Conservation (phyloP, 1,140 invertebrate species). For the Platorchestia sp. region DNA sequence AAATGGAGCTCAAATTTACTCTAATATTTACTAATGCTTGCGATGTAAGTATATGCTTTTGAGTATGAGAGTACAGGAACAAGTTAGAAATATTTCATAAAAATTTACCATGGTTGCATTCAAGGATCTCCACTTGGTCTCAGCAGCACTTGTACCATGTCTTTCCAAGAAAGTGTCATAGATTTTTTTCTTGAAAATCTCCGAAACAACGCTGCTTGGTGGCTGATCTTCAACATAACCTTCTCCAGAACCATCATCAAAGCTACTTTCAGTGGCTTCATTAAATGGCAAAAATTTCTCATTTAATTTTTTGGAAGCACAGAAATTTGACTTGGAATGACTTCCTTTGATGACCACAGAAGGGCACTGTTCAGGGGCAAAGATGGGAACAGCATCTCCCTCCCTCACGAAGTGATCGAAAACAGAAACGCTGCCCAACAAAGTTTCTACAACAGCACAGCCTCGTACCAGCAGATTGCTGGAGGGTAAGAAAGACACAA, state of each 20-base stretch:
- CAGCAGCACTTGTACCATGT: neutral
- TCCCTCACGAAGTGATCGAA: neutral
- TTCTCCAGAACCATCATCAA: neutral
- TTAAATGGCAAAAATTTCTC: neutral
- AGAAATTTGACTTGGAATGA: neutral
- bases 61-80: too few relatives aligned
- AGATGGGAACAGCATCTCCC: slow-evolving; percentile 18
- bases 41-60: too few relatives aligned
- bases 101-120: neutral
- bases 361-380: neutral
- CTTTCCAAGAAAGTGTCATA: neutral
- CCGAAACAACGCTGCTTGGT: neutral
- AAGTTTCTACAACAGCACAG: neutral
- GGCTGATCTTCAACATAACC: neutral
- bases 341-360: neutral
- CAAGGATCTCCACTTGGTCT: neutral
- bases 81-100: too few relatives aligned
- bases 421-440: neutral
- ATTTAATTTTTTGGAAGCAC: neutral
- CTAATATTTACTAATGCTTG: too few relatives aligned
- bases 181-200: neutral
- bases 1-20: too few relatives aligned
- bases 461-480: neutral
- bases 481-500: neutral
- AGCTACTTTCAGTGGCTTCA: neutral